These are phyloP conservation scores for Paradoxurus hermaphroditus DNA, from an alignment of 2,113 vertebrate species.

Conservation along the genomic window DNA sequence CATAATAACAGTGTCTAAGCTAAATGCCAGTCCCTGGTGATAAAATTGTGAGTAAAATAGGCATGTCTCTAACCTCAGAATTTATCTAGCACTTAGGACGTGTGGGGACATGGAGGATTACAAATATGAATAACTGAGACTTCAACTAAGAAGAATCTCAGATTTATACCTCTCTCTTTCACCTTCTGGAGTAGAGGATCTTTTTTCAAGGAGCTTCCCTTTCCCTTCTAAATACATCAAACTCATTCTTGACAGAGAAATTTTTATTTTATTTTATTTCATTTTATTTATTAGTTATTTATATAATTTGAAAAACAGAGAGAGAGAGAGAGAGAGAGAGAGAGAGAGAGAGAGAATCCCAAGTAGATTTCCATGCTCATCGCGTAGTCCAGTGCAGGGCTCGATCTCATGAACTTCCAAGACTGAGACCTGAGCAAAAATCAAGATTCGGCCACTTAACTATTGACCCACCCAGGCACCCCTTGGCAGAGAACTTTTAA, in stretches of 20 bases:
- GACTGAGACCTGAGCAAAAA: too few species aligned
- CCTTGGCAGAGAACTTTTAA: not conserved
- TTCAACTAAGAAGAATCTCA: not conserved
- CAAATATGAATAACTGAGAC: not conserved
- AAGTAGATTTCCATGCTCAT: too few species aligned
- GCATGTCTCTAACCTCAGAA: not conserved
- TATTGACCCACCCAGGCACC: too few species aligned
- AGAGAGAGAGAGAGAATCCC: too few species aligned
- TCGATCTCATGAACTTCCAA: too few species aligned
- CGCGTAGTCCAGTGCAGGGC: too few species aligned
- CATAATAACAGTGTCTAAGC: not conserved
- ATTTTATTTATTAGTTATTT: too few species aligned
- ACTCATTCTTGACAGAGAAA: constrained; percentile 4
- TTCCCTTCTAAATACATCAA: not conserved
- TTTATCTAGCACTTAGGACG: not conserved
- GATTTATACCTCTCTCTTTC: not conserved
- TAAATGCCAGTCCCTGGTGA: not conserved
- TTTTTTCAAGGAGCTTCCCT: not conserved
- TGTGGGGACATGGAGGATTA: not conserved
- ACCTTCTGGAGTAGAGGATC: not conserved
- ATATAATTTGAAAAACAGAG: too few species aligned
- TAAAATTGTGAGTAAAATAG: not conserved
- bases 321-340: too few species aligned
- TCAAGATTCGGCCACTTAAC: too few species aligned
- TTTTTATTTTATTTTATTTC: not conserved